phyloP scores from a whole-genome alignment of 2,888 invertebrate species.

The Drosophila mettleri region DNA sequence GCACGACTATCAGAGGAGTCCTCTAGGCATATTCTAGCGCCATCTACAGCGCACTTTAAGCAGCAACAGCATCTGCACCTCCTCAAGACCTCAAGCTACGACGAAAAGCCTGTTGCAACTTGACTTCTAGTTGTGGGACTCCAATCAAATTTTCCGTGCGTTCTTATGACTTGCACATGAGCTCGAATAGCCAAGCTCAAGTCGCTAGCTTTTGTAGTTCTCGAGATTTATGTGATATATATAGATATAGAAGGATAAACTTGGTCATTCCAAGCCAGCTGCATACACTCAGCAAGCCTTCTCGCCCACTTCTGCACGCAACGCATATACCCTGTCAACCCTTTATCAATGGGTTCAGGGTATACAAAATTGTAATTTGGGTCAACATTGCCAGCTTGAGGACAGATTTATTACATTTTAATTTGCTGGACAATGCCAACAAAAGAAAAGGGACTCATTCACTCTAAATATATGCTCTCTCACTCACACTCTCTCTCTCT shows the following conservation, averaged over 20 bases:
- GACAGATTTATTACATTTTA: conserved; percentile 77
- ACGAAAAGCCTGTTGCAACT: not conserved
- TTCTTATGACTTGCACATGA: accelerated
- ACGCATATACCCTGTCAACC: not conserved
- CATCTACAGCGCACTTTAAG: not conserved
- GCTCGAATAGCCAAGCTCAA: not conserved
- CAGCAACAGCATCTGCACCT: not conserved
- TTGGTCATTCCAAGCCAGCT: not conserved
- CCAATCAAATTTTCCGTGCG: not conserved
- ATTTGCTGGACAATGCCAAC: conserved; percentile 46
- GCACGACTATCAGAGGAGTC: not conserved
- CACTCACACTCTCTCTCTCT: too few species aligned
- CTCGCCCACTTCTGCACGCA: not conserved
- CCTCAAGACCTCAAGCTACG: not conserved
- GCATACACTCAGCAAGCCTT: not conserved
- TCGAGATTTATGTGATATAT: not conserved
- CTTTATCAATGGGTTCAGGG: not conserved
- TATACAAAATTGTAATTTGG: conserved; percentile 48
- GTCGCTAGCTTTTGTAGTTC: not conserved
- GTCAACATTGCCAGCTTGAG: conserved; percentile 42
- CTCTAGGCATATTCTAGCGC: not conserved
- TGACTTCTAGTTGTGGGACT: not conserved
- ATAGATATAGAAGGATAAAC: too few species aligned
- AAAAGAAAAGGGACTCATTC: not conserved
- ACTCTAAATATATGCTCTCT: conserved; percentile 5